Percentiles rank a stretch among this genome's conserved stretches.
phyloP scores from a whole-genome alignment of 37 sponge, comb jelly and placozoan species.

The Eunapius fragilis region DNA sequence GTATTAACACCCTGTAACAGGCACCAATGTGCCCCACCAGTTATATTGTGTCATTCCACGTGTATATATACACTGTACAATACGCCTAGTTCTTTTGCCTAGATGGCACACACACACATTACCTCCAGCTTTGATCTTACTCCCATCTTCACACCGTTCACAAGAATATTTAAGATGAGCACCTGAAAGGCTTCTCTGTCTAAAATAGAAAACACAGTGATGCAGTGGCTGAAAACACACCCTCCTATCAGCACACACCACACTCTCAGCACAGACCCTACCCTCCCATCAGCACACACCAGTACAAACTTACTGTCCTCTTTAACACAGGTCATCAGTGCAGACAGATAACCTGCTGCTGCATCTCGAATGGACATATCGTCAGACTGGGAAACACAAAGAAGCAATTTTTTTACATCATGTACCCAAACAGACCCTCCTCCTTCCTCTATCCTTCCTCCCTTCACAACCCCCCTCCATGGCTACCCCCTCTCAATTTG shows the following conservation, averaged over 20 bases:
- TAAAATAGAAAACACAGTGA: neutral
- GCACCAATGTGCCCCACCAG: no score
- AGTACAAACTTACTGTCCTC: constrained; percentile 21
- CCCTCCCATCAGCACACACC: neutral
- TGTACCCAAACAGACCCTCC: neutral
- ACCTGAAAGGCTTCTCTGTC: constrained; percentile 35
- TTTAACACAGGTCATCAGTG: constrained; percentile 33
- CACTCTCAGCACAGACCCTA: no score
- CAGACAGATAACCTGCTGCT: constrained; percentile 61
- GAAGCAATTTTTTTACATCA: neutral
- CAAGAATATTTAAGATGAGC: constrained; percentile 35
- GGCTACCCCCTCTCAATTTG: neutral
- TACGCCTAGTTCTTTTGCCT: no score
- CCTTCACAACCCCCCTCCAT: neutral
- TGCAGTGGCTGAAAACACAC: neutral
- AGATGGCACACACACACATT: neutral
- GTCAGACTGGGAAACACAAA: constrained; percentile 53
- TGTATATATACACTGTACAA: no score
- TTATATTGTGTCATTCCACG: no score
- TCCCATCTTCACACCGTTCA: constrained; percentile 44
- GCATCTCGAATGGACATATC: constrained; percentile 81
- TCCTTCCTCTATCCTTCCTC: neutral
- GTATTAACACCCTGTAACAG: no score
- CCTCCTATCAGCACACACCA: neutral
- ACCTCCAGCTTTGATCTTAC: constrained; percentile 58